phyloP scores from a whole-genome alignment of 1,140 invertebrate species.

The Bathynomus jamesi region DNA sequence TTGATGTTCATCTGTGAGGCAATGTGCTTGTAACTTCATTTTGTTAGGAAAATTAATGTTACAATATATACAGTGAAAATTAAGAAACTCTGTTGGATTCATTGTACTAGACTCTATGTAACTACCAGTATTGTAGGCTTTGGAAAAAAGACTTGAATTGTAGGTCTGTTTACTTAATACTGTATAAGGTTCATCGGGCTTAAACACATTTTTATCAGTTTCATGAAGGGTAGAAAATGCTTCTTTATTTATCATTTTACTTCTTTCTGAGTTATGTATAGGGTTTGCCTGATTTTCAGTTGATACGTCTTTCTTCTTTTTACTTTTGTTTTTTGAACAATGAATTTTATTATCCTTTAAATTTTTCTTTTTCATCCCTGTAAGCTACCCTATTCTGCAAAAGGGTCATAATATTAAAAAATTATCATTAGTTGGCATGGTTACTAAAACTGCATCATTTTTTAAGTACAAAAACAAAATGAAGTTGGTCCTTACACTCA shows the following conservation, averaged over 20 bases:
- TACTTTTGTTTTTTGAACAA: background rate
- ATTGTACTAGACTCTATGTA: background rate
- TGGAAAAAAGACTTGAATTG: background rate
- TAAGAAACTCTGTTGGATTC: background rate
- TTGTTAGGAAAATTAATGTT: conserved; percentile 53
- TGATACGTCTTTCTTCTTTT: background rate
- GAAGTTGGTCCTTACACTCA: too few species aligned
- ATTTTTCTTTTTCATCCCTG: background rate
- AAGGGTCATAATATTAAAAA: too few species aligned
- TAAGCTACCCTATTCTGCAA: too few species aligned
- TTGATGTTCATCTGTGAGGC: conserved; percentile 58
- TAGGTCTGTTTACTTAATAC: background rate
- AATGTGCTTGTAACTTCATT: conserved; percentile 55
- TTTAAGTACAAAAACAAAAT: too few species aligned
- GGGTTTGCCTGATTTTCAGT: background rate
- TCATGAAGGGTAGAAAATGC: background rate
- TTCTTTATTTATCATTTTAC: background rate
- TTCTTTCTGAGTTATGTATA: background rate
- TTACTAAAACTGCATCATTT: too few species aligned
- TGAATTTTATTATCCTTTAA: background rate
- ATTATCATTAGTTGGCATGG: too few species aligned
- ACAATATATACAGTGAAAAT: conserved; percentile 52
- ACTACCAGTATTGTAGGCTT: background rate
- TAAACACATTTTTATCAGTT: too few species aligned
- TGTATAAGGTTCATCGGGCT: too few species aligned